These are phyloP conservation scores for Scylla paramamosain DNA, from an alignment of 1,140 invertebrate genomes.

Conservation along the genomic window DNA sequence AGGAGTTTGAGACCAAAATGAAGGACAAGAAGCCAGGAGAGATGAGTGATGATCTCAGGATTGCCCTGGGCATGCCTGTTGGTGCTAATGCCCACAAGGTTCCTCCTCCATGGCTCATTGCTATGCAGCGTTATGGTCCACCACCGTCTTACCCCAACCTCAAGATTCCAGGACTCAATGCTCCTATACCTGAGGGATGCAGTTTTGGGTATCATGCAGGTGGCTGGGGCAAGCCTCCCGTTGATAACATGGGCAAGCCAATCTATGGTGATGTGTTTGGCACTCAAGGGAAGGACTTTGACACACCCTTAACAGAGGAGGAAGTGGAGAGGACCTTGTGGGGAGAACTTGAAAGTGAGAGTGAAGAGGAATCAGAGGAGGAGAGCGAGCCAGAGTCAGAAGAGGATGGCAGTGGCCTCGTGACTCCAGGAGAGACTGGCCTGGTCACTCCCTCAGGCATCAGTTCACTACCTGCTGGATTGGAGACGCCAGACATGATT, in stretches of 20 bases:
- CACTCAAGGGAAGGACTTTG: slow-evolving; percentile 77
- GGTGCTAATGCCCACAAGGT: slow-evolving; percentile 93
- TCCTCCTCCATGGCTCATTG: slow-evolving; percentile 99
- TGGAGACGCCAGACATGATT: slow-evolving; percentile 99
- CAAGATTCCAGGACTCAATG: slow-evolving; percentile 96
- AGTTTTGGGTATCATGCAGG: slow-evolving; percentile 99
- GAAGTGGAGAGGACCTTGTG: slow-evolving; percentile 95
- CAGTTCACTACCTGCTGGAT: slow-evolving; percentile 94
- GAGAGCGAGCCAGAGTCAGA: slow-evolving; percentile 86
- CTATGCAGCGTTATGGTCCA: slow-evolving; percentile 98
- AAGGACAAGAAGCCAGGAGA: slow-evolving; percentile 99
- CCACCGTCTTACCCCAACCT: slow-evolving; percentile 99
- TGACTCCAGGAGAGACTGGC: slow-evolving; percentile 88
- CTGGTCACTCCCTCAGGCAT: slow-evolving; percentile 97
- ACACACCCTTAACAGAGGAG: slow-evolving; percentile 85
- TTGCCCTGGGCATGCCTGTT: slow-evolving; percentile 98
- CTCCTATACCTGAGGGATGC: slow-evolving; percentile 96
- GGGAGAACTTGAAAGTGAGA: slow-evolving; percentile 98
- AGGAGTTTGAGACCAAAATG: slow-evolving; percentile 98
- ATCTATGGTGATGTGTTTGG: slow-evolving; percentile 99
- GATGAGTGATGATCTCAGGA: slow-evolving; percentile 96
- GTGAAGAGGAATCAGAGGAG: slow-evolving; percentile 94
- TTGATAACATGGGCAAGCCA: slow-evolving; percentile 98
- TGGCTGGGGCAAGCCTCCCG: slow-evolving; percentile 99
- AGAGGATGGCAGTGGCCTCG: slow-evolving; percentile 86